phyloP scores from a whole-genome alignment of 2,113 vertebrate genomes.

The Pelmatolapia mariae region DNA sequence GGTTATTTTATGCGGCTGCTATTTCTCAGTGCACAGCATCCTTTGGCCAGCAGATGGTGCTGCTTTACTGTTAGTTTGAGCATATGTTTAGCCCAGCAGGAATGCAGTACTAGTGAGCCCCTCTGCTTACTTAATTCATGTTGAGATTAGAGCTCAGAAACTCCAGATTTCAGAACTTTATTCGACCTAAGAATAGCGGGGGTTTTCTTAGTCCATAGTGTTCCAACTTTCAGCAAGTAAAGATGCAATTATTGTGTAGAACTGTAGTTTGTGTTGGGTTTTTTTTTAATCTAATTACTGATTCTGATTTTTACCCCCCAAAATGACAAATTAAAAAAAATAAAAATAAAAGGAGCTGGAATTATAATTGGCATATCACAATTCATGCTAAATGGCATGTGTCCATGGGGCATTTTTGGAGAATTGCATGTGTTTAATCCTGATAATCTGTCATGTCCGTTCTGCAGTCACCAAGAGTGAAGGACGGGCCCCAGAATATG shows the following conservation, averaged over 20 bases:
- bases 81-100: not conserved
- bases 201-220: not conserved
- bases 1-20: not conserved
- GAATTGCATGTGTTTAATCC: slow-evolving; percentile 59
- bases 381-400: not conserved
- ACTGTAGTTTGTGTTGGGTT: not conserved
- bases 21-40: not conserved
- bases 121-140: not conserved
- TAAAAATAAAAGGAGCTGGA: not conserved
- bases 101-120: not conserved
- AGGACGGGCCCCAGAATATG: slow-evolving; percentile 84
- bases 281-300: not conserved
- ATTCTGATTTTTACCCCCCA: not conserved
- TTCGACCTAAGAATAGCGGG: fast-evolving
- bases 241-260: not conserved
- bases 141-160: not conserved
- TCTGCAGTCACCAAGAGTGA: slow-evolving; percentile 94
- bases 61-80: not conserved
- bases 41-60: not conserved
- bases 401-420: not conserved
- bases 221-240: not conserved
- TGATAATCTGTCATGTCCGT: slow-evolving; percentile 69
- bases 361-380: not conserved
- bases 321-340: not conserved
- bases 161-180: not conserved